These are phyloP conservation scores for Priapulus caudatus DNA, from an alignment of 2,888 invertebrate genomes.

Conservation along the genomic window DNA sequence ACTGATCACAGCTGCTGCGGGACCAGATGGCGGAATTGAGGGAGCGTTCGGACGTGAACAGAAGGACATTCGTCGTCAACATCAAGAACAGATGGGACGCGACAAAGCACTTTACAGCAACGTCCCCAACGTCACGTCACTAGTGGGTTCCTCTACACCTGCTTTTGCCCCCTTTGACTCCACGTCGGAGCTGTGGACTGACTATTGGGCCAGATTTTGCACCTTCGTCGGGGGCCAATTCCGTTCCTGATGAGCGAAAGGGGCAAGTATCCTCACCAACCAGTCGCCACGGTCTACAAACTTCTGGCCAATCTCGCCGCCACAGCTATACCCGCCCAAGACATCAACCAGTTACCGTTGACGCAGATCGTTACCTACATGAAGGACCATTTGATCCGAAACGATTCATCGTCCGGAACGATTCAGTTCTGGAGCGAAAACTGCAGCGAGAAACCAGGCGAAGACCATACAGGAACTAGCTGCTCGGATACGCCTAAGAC, in stretches of 20 bases:
- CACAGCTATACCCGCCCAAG: slow-evolving; percentile 10
- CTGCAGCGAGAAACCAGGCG: slow-evolving; percentile 20
- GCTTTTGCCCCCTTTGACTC: background rate
- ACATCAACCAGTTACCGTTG: slow-evolving; percentile 11
- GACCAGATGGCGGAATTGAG: too few species aligned
- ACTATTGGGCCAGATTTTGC: slow-evolving; percentile 13
- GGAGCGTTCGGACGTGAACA: too few species aligned
- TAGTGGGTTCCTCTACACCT: too few species aligned
- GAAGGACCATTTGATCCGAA: slow-evolving; percentile 19
- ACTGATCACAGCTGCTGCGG: too few species aligned
- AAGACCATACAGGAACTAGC: slow-evolving; percentile 19
- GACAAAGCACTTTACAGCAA: too few species aligned
- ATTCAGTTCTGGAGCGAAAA: slow-evolving; percentile 19
- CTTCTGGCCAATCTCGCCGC: slow-evolving; percentile 13
- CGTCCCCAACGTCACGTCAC: too few species aligned
- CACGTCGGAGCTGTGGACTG: background rate
- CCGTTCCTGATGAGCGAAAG: slow-evolving; percentile 7
- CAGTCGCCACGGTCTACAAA: slow-evolving; percentile 15
- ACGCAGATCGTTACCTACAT: slow-evolving; percentile 13
- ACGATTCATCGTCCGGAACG: slow-evolving; percentile 18
- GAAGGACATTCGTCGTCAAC: too few species aligned
- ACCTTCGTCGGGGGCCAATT: slow-evolving; percentile 13
- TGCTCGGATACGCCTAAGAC: slow-evolving; percentile 18
- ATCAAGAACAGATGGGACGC: too few species aligned
- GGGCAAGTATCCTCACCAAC: slow-evolving; percentile 8